Percentiles rank a stretch among this genome's conserved stretches.
Evolutionary conservation across 2,113 vertebrate species (phyloP).

Genomic region (Rattus rattus): DNA sequence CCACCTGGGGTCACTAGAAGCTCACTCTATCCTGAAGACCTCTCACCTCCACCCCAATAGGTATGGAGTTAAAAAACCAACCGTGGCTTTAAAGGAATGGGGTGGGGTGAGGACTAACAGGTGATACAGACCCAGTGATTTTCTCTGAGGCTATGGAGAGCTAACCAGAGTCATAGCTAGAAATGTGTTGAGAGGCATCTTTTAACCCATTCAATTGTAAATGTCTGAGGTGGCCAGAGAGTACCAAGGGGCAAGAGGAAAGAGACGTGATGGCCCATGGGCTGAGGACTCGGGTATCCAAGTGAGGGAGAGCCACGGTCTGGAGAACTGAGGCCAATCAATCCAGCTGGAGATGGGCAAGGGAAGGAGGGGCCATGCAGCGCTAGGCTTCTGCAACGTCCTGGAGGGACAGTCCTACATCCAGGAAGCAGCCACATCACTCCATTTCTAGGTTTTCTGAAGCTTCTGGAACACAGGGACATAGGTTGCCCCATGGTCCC

Average conservation of each 20-base stretch:
- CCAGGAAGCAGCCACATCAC: neutral
- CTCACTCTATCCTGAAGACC: neutral
- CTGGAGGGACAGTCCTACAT: neutral
- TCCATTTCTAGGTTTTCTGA: neutral
- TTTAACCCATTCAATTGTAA: neutral
- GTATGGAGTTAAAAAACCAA: neutral
- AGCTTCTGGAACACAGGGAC: neutral
- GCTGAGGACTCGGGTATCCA: neutral
- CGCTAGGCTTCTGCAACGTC: neutral
- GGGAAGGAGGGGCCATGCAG: no score
- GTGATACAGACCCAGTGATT: neutral
- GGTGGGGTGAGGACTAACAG: neutral
- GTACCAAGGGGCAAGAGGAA: neutral
- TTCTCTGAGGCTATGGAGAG: neutral
- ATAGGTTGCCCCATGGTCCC: neutral
- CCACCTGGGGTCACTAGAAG: conserved; percentile 67
- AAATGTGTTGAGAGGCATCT: neutral
- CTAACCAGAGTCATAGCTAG: neutral
- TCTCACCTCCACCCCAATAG: neutral
- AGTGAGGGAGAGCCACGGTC: neutral
- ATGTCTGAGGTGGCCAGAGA: neutral
- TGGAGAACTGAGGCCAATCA: neutral
- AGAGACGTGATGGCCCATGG: neutral
- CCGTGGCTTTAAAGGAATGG: neutral
- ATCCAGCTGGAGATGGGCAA: neutral